Evolutionary conservation across 2,888 invertebrate genomes (phyloP).

Genomic region (Nymphalis urticae): DNA sequence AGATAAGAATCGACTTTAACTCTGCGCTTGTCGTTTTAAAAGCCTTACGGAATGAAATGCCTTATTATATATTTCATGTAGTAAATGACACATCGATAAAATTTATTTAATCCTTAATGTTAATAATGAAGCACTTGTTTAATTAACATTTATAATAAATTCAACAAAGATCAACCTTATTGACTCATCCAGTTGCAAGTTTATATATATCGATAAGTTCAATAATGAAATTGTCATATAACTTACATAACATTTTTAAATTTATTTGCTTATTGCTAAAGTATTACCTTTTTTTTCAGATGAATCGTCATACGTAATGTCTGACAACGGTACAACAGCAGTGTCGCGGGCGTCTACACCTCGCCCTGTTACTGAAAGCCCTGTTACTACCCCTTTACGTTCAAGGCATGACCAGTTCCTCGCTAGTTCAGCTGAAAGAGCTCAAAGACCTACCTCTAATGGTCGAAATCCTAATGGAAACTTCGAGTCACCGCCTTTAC

Average conservation of each 20-base stretch:
- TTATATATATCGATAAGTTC: not conserved
- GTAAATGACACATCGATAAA: conserved; percentile 24
- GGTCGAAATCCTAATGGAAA: conserved; percentile 77
- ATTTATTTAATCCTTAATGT: conserved; percentile 21
- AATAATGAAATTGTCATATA: not conserved
- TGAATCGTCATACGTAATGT: conserved; percentile 64
- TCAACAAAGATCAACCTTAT: not conserved
- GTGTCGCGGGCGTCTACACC: conserved; percentile 77
- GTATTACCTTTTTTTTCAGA: conserved; percentile 59
- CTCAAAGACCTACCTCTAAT: conserved; percentile 75
- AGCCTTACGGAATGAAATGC: conserved; percentile 28
- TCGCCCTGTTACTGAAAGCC: conserved; percentile 76
- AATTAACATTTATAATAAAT: conserved; percentile 13
- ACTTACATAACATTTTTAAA: not conserved
- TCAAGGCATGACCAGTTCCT: conserved; percentile 84
- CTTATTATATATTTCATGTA: conserved; percentile 19
- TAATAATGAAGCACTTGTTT: conserved; percentile 22
- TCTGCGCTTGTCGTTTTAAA: conserved; percentile 42
- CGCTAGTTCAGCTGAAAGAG: conserved; percentile 77
- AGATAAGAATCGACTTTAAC: conserved; percentile 53
- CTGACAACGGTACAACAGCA: conserved; percentile 72
- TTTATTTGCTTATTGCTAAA: not conserved
- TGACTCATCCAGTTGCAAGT: not conserved
- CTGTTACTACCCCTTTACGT: conserved; percentile 67
- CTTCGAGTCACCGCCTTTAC: conserved; percentile 84